These are phyloP conservation scores for Cebidichthys violaceus DNA, from an alignment of 2,113 vertebrate species.

Conservation along the genomic window DNA sequence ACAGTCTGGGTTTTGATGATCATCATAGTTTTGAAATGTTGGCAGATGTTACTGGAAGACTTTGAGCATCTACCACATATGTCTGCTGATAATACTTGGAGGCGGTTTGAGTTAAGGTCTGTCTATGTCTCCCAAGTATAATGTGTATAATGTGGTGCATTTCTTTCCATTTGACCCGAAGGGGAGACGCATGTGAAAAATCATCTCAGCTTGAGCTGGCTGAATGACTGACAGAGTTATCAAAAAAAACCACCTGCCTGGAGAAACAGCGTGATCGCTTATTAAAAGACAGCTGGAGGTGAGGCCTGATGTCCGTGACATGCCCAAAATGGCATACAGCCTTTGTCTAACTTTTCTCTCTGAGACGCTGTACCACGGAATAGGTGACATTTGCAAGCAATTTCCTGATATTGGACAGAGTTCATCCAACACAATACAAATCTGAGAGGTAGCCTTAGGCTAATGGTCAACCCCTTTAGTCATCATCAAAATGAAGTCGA, in stretches of 20 bases:
- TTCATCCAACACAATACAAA: conserved; percentile 76
- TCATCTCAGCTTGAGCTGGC: conserved; percentile 18
- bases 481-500: conserved; percentile 44
- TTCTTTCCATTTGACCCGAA: conserved; percentile 26
- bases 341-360: conserved; percentile 64
- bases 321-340: conserved; percentile 66
- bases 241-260: conserved; percentile 63
- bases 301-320: conserved; percentile 74
- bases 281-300: conserved; percentile 71
- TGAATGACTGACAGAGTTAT: conserved; percentile 81
- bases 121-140: neutral
- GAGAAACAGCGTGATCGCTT: conserved; percentile 60
- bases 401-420: conserved; percentile 76
- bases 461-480: conserved; percentile 65
- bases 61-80: neutral
- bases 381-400: conserved; percentile 83
- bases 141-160: neutral
- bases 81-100: neutral
- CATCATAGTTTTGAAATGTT: neutral
- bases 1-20: neutral
- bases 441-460: conserved; percentile 66
- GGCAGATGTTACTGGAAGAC: neutral
- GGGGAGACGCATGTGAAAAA: conserved; percentile 32
- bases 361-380: conserved; percentile 41
- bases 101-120: neutral